These are phyloP conservation scores for Eospalax fontanierii DNA, from an alignment of 2,797 vertebrate species.

Conservation along the genomic window DNA sequence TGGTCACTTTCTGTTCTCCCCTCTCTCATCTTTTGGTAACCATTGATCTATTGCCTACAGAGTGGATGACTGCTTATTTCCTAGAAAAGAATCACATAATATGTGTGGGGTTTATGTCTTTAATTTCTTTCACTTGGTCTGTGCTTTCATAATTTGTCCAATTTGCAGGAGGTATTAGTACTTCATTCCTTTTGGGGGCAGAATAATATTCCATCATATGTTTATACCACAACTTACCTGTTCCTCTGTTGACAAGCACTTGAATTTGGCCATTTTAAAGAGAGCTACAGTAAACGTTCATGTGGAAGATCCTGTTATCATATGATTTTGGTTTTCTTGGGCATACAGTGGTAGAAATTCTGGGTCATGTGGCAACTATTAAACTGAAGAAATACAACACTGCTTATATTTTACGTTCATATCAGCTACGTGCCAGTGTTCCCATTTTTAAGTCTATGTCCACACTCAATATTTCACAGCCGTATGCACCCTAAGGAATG, in stretches of 20 bases:
- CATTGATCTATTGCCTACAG: background rate
- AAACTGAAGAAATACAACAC: background rate
- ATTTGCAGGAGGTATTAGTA: background rate
- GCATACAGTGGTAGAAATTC: background rate
- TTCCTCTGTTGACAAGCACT: background rate
- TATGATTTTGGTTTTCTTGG: background rate
- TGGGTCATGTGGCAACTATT: no score
- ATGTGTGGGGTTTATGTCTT: background rate
- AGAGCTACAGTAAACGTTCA: background rate
- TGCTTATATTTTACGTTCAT: background rate
- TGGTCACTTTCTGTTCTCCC: background rate
- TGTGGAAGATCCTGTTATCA: background rate
- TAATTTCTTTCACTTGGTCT: slow-evolving; percentile 2
- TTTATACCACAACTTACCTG: background rate
- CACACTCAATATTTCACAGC: no score
- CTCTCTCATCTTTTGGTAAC: background rate
- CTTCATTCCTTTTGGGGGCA: background rate
- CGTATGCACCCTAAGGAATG: no score
- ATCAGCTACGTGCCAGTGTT: background rate
- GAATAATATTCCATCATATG: background rate
- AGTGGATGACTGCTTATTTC: background rate
- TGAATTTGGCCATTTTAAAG: background rate
- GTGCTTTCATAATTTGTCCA: background rate
- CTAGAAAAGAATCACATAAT: background rate
- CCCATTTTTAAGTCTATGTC: background rate